A percentile compares a stretch with the other conserved stretches of the same genome.
Conservation (phyloP, 2,113 vertebrate genomes). For the Collichthys lucidus region DNA sequence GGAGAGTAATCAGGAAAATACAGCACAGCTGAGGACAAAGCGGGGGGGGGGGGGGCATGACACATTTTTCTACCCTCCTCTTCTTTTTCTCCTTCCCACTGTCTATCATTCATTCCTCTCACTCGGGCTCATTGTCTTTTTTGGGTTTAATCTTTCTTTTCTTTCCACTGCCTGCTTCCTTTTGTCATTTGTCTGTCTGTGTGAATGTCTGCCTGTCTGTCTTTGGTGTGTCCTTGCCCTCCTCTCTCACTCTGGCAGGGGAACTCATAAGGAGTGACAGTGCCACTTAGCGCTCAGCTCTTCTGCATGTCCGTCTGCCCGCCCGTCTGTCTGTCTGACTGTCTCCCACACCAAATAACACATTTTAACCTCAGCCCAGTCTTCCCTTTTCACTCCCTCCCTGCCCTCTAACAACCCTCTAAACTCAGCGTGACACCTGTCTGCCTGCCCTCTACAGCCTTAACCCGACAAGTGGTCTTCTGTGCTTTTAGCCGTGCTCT, state of each 20-base stretch:
- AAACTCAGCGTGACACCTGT: conserved; percentile 43
- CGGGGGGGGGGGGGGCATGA: neutral
- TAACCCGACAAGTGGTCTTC: conserved; percentile 5
- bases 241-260: conserved; percentile 11
- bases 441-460: neutral
- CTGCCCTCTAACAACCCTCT: conserved; percentile 20
- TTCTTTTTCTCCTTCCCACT: neutral
- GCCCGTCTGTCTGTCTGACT: neutral
- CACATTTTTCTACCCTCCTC: neutral
- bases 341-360: neutral
- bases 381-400: neutral
- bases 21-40: conserved; percentile 18
- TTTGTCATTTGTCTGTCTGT: neutral
- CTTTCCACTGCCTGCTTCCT: neutral
- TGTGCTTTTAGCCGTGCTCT: conserved; percentile 16
- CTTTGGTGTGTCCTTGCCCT: conserved; percentile 14
- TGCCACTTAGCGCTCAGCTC: conserved; percentile 21
- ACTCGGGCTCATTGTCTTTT: neutral
- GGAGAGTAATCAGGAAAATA: conserved; percentile 8
- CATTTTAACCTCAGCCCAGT: neutral
- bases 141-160: neutral
- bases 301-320: neutral
- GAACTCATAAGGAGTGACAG: conserved; percentile 40
- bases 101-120: neutral
- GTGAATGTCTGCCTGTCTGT: neutral